Conservation (phyloP, 1,140 invertebrate genomes). For the Dendrolimus punctatus region DNA sequence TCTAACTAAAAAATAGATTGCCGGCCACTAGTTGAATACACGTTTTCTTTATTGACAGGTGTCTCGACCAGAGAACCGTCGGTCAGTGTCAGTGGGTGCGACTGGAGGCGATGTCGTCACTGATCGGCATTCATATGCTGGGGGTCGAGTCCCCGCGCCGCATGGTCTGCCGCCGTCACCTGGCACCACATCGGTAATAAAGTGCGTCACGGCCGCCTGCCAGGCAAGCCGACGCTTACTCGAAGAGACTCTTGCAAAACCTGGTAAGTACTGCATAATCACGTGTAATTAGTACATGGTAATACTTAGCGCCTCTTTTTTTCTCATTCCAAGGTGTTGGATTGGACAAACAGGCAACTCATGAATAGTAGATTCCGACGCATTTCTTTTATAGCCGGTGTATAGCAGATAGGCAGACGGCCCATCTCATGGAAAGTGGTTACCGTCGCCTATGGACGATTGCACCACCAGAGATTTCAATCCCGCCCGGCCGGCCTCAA, state of each 20-base stretch:
- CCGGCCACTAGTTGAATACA: neutral
- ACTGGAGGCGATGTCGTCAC: constrained; percentile 21
- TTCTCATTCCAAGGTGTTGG: no score
- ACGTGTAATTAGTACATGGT: no score
- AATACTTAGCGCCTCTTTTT: no score
- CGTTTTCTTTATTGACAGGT: constrained; percentile 38
- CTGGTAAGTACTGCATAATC: constrained; percentile 63
- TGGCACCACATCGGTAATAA: constrained; percentile 47
- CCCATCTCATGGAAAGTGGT: no score
- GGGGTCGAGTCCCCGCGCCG: constrained; percentile 48
- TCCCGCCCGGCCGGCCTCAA: no score
- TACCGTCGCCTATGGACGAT: no score
- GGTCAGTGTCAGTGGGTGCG: constrained; percentile 52
- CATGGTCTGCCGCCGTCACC: constrained; percentile 66
- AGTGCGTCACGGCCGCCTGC: constrained; percentile 50
- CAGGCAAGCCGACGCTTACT: constrained; percentile 77
- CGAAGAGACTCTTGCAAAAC: constrained; percentile 82
- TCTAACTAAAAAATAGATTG: no score
- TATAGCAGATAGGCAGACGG: no score
- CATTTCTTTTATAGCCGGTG: no score
- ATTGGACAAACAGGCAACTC: no score
- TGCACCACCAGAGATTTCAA: no score
- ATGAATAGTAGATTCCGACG: no score
- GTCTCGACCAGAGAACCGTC: constrained; percentile 50
- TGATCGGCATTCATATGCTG: constrained; percentile 42